A percentile compares a stretch with the other conserved stretches of the same genome.
These are phyloP conservation scores for Cephus runcator DNA, from an alignment of 2,888 invertebrate genomes.

Conservation along the genomic window DNA sequence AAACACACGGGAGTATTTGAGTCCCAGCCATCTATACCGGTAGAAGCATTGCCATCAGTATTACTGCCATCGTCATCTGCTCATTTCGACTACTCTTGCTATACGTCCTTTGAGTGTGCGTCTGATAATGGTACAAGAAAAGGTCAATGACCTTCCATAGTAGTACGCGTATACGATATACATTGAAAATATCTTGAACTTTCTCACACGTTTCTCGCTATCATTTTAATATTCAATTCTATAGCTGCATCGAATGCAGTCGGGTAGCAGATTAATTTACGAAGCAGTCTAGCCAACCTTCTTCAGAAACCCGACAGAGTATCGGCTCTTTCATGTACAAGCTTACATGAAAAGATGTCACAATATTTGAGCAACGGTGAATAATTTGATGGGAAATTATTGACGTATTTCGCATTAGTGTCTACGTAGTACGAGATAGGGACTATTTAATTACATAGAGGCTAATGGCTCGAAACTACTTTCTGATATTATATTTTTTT, in stretches of 20 bases:
- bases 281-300: constrained; percentile 3
- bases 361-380: constrained; percentile 36
- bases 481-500: background rate
- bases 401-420: constrained; percentile 24
- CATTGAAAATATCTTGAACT: background rate
- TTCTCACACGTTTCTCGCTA: constrained; percentile 1
- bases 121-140: background rate
- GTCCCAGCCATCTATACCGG: background rate
- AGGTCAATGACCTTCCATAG: background rate
- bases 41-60: background rate
- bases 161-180: background rate
- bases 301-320: constrained; percentile 22
- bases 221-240: constrained; percentile 43
- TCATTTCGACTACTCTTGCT: background rate
- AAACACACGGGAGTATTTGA: constrained; percentile 15
- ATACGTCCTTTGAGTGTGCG: background rate
- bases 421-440: background rate
- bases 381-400: constrained; percentile 50
- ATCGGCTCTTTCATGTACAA: constrained; percentile 39
- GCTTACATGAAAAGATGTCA: constrained; percentile 40
- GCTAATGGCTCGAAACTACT: background rate
- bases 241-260: constrained; percentile 11
- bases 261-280: constrained; percentile 7
- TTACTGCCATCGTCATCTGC: background rate
- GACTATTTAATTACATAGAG: background rate